Evolutionary conservation across 2,888 invertebrate genomes (phyloP), one percentile per base, ranked within the genome.

Genomic region (Lithophane ornitopus): DNA sequence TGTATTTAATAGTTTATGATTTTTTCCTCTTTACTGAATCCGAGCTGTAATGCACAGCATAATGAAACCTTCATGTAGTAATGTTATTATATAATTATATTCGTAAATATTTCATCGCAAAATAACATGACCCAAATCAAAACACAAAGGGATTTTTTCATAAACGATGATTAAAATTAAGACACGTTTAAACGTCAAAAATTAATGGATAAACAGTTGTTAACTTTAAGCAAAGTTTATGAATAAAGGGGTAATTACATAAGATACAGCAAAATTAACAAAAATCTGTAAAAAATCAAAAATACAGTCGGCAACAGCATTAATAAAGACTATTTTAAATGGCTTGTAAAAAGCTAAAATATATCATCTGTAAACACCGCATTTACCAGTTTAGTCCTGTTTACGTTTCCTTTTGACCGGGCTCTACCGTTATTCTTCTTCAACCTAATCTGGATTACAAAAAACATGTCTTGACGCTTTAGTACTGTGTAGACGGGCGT

Each of bases 401-500:
- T 90, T 90, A 89, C 89, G 88, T 91, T 93, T 93, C 87, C 90
- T 89, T 91, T 90, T 90, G 90, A 90, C 90, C 90, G 85, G 81
- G 82, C 86, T 66, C 80, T 76, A 87, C 87, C 91, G 92, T 93
- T 92, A 92, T 90, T 92, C 91, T 93, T 92, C 91, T 87, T 92
- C 90, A 90, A 89, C 82, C 87, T 93, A 92, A 93, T 93, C 93
- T 92, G 91, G 91, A 90, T 90, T 89, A 90, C 90, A 92, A 93
- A 92, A 92, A 92, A 91, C 88, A 89, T 88, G 88, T 89, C 90
- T 89, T 91, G 89, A 87, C 86, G 78, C 77, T 85, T 86, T 74
- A 71, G 62, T 58, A 76, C 49, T 70, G 72, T 68, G 76, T 54
- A 90, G 84, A 90, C 88, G 74, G 74, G 86, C 85, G 79, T 66